These are phyloP conservation scores for Enteromius radiatus DNA, from an alignment of 2,797 vertebrate species.

Conservation along the genomic window DNA sequence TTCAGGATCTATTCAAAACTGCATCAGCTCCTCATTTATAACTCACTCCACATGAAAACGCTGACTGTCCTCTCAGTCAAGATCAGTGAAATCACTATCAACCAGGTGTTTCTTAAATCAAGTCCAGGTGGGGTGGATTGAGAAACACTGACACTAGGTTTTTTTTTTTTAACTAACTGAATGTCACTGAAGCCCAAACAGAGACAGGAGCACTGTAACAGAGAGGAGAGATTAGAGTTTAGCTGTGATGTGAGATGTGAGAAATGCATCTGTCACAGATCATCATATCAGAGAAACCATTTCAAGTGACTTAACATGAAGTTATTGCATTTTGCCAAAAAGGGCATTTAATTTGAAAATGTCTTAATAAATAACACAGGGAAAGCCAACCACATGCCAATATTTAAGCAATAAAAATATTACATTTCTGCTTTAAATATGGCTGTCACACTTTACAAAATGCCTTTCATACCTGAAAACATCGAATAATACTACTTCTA, in stretches of 20 bases:
- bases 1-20: conserved; percentile 8
- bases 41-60: neutral
- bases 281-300: neutral
- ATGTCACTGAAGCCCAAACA: conserved; percentile 36
- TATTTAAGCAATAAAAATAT: neutral
- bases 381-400: neutral
- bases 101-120: conserved; percentile 50
- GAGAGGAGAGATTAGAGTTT: conserved; percentile 45
- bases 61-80: conserved; percentile 7
- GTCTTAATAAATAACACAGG: neutral
- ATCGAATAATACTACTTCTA: neutral
- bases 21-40: neutral
- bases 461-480: neutral
- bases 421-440: neutral
- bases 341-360: neutral
- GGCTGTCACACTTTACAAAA: neutral
- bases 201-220: conserved; percentile 47
- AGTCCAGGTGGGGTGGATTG: conserved; percentile 48
- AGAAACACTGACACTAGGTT: conserved; percentile 21
- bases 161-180: conserved; percentile 32
- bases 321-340: neutral
- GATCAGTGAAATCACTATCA: conserved; percentile 27
- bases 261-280: neutral
- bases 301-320: neutral
- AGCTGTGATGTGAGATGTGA: too few species aligned